These are phyloP conservation scores for Parazoanthus atlanticus DNA, from an alignment of 92 coral and sea anemone species.

Conservation along the genomic window DNA sequence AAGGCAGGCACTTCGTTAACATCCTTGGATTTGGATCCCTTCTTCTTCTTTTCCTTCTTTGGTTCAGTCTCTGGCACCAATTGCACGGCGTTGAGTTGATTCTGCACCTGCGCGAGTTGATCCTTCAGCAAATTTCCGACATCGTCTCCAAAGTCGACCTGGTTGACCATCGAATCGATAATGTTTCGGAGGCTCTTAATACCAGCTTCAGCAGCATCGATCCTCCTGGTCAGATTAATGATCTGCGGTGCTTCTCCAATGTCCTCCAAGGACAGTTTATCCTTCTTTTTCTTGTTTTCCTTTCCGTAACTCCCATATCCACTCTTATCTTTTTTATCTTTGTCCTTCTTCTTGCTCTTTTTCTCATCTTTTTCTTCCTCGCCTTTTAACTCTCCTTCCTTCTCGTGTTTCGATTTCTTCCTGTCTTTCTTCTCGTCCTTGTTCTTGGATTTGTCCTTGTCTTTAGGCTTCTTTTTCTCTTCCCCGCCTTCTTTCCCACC, in stretches of 20 bases:
- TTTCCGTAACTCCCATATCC: constrained; percentile 56
- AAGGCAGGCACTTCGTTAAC: constrained; percentile 65
- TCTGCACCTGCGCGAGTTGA: constrained; percentile 81
- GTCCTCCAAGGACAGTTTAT: constrained; percentile 59
- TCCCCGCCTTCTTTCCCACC: constrained; percentile 50
- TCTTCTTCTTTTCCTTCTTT: constrained; percentile 70
- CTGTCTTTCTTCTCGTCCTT: constrained; percentile 61
- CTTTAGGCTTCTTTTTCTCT: constrained; percentile 46
- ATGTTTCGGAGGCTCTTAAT: constrained; percentile 86
- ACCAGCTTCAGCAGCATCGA: constrained; percentile 85
- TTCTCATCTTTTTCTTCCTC: constrained; percentile 65
- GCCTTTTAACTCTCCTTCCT: constrained; percentile 36
- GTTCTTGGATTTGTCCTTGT: constrained; percentile 62
- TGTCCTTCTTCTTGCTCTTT: constrained; percentile 57
- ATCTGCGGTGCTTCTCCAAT: constrained; percentile 75
- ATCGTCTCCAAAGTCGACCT: constrained; percentile 88
- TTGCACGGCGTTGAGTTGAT: constrained; percentile 76
- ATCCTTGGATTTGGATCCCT: constrained; percentile 62
- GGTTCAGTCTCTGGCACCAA: constrained; percentile 71
- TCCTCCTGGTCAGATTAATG: constrained; percentile 66
- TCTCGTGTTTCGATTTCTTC: constrained; percentile 43
- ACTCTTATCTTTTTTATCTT: constrained; percentile 48
- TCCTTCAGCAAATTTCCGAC: constrained; percentile 79
- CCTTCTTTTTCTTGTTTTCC: constrained; percentile 67
- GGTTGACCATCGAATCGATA: constrained; percentile 89